phyloP scores from a whole-genome alignment of 2,888 invertebrate genomes.

The Caenorhabditis uteleia region DNA sequence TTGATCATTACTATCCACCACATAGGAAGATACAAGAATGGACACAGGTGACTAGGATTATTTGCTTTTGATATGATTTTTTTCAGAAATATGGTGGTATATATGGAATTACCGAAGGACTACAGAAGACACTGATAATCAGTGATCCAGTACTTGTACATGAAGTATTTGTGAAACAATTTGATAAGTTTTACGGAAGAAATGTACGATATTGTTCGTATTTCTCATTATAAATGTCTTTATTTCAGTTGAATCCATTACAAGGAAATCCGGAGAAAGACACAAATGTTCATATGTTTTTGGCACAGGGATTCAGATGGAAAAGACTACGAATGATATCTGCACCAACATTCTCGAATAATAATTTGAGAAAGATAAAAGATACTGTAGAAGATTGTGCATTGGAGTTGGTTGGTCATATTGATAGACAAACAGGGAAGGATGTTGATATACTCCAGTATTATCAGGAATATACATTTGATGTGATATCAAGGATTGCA shows the following conservation, averaged over 20 bases:
- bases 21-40: no score
- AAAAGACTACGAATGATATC: slow-evolving; percentile 72
- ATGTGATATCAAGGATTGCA: slow-evolving; percentile 49
- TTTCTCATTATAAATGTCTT: no score
- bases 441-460: neutral
- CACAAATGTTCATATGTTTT: slow-evolving; percentile 62
- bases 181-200: slow-evolving; percentile 71
- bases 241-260: slow-evolving; percentile 53
- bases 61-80: no score
- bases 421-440: slow-evolving; percentile 12
- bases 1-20: no score
- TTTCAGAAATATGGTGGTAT: slow-evolving; percentile 36
- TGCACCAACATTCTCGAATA: slow-evolving; percentile 72
- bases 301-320: slow-evolving; percentile 72
- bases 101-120: slow-evolving; percentile 52
- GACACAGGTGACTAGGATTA: no score
- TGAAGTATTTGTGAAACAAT: slow-evolving; percentile 71
- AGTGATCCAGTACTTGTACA: slow-evolving; percentile 71
- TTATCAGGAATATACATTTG: slow-evolving; percentile 54
- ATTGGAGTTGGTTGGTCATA: slow-evolving; percentile 21
- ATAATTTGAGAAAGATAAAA: slow-evolving; percentile 71
- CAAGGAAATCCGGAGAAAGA: slow-evolving; percentile 40
- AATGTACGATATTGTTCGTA: no score
- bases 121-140: slow-evolving; percentile 68
- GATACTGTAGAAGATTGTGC: slow-evolving; percentile 36